Evolutionary conservation across 2,888 invertebrate genomes (phyloP).

Genomic region (Caenorhabditis imperialis): DNA sequence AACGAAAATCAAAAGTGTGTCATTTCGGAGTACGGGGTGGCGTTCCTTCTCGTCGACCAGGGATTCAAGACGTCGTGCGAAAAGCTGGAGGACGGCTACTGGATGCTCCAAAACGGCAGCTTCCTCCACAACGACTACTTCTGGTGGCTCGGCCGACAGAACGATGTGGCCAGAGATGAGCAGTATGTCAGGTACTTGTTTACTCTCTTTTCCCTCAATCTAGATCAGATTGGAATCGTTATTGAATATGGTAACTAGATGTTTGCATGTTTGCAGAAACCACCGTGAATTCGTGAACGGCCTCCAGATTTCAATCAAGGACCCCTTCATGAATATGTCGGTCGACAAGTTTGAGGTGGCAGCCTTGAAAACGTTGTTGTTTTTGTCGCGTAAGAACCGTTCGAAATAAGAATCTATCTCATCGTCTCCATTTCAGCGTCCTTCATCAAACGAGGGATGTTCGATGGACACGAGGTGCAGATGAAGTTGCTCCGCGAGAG

Average conservation of each 20-base stretch:
- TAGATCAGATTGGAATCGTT: no score
- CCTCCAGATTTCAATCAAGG: constrained; percentile 23
- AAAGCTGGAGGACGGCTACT: constrained; percentile 20
- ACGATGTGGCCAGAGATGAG: constrained; percentile 13
- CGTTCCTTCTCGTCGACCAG: constrained; percentile 61
- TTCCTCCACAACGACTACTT: constrained; percentile 50
- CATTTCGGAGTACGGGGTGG: constrained; percentile 57
- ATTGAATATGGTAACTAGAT: no score
- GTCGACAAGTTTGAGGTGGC: constrained; percentile 53
- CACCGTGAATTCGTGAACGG: constrained; percentile 39
- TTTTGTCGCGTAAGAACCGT: constrained; percentile 12
- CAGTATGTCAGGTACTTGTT: constrained; percentile 16
- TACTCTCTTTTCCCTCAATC: no score
- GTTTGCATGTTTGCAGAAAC: no score
- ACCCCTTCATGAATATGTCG: constrained; percentile 33
- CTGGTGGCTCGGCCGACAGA: no score
- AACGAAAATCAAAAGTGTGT: constrained; percentile 45
- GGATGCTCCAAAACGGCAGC: constrained; percentile 56
- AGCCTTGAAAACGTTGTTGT: constrained; percentile 45
- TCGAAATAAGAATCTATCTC: background rate
- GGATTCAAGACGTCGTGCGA: constrained; percentile 35
- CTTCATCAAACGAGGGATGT: constrained; percentile 19
- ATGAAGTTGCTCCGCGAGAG: constrained; percentile 18
- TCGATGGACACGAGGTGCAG: constrained; percentile 19
- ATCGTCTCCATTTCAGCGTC: constrained; percentile 13